Base-by-base conservation (phyloP, 2,797 vertebrate species). In the Botia kubotai region DNA sequence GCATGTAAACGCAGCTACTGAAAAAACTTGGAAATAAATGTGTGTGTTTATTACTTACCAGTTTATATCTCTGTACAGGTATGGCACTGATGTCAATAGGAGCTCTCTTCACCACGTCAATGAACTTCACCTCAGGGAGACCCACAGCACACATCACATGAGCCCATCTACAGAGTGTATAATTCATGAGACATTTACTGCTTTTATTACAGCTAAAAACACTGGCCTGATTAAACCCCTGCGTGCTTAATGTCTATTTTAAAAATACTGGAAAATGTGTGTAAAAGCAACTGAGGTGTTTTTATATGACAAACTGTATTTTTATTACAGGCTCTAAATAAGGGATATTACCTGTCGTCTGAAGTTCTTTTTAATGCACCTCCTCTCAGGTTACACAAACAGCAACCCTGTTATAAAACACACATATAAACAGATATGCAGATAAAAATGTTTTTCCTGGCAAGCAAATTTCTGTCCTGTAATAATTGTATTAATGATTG, bases 311-410 rank as follows among this genome's bases (percentile, higher is more conserved):
- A 43, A 13, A 43, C 19, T 46, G 10, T 19, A 69, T 58, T 77
- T 43, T 14, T 5, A 43, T 43, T 33, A 55, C 17, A 5, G 14
- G 3, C 6, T 13, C 12, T 19, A 21, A 68, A 68, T 50, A 46
- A 55, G 6, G 17, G 8, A 16, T 75, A 95, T 96, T 93, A 98
- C 98, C 94, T 96, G 88, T 96, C 91, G 67, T 97, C 95, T 74
- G 94, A 95, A 65, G 98, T 98, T 93, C 95, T 92, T 90, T 99
- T 99, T 83, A 99, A 94, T 19, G 97, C 98, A 73, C 98, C 98
- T 67, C 98, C 98, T 94, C 97, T 93, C 89, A 99, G 94, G 91
- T 95, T 98, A 92, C 98, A 99, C 14, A 98, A 95, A 91, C 96
- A 97, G 89, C 97, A 99, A 86, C 97, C 96, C 97, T 98, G 86